Evolutionary conservation across 2,113 vertebrate genomes (phyloP), one percentile per base, ranked within the genome.

Genomic region (Erpornis zantholeuca): DNA sequence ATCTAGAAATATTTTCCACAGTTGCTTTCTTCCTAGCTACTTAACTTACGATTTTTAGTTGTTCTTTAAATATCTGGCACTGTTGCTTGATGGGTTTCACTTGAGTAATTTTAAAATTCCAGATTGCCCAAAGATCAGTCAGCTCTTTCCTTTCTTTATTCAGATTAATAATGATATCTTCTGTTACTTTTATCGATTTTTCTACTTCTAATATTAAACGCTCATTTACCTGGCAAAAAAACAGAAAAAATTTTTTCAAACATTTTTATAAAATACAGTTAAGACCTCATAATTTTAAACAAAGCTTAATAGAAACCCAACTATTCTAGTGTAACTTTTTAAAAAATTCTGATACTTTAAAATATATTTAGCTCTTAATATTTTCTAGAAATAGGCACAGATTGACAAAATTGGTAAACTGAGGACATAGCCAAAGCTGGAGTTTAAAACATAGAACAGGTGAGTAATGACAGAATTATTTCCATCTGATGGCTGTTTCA

Each of bases 11-110:
- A 10, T 47, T 56, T 54, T 10, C 25, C 36, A 72, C 40, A 28
- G 13, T 14, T 88, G 22, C 42, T 69, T 50, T 69, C 45, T 50
- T 76, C 25, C 15, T 25, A 47, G 28, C 0, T 80, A 12, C 68
- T 83, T n/a, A 44, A 68, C 96, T 97, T 97, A 99, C 99, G 50
- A 93, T 98, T 95, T 97, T 98, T 2, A 99, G 95, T 63, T 98
- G 98, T 44, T 99, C 99, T 95, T 98, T 97, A 94, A 98, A 98
- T 36, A 97, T 97, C 75, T 76, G 97, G 96, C 97, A 98, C 54
- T 98, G 98, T 69, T 98, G 98, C 86, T 97, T 98, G 71, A 96
- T 12, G 3, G 98, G 98, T 88, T 98, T 98, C n/a, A 86, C 79
- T 91, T 98, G 92, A 56, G 86, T 96, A 57, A 97, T 85, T 77